Evolutionary conservation across 2,888 invertebrate species (phyloP), one percentile per base, ranked within the genome.

Genomic region (Ypsolopha scabrella): DNA sequence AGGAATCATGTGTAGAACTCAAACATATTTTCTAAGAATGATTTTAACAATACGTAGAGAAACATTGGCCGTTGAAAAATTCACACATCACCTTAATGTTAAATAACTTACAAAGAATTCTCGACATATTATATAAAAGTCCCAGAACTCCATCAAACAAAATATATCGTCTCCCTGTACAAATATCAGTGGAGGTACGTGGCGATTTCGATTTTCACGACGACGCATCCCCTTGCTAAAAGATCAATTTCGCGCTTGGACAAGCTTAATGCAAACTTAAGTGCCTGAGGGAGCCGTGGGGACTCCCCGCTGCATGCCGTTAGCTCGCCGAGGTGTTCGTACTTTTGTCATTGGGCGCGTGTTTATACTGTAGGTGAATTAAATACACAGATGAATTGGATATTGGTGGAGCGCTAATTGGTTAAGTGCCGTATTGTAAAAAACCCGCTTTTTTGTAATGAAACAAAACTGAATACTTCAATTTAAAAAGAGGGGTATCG

Each of bases 181-280:
- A 67, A 74, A 75, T 77, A 77, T 76, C 79, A 77, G 77, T 79
- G 74, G 72, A 65, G 68, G 65, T 68, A 65, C 71, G 73, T 68
- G 73, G 73, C 73, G 75, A 80, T 79, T 77, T 80, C 76, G 79
- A 78, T 79, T 80, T 77, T 75, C 75, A 73, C 73, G 72, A 68
- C 73, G n/a, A n/a, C n/a, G n/a, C n/a, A 57, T 65, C 75, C 75
- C 79, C 77, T 76, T 71, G 78, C 79, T 80, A 80, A 82, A 79
- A 86, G 85, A 85, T 85, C 82, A 86, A 86, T 86, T 86, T 86
- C 83, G 75, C 85, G 85, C 81, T 79, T 80, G 80, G 80, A 75
- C 80, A 78, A 77, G 68, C 75, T 80, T 81, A 81, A 83, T 81
- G 85, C 81, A 81, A 82, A 80, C 81, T 81, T 80, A 80, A 82